A percentile compares a stretch with the other conserved stretches of the same genome.
phyloP scores from a whole-genome alignment of 2,888 invertebrate genomes.

The Ophioninae sp. region DNA sequence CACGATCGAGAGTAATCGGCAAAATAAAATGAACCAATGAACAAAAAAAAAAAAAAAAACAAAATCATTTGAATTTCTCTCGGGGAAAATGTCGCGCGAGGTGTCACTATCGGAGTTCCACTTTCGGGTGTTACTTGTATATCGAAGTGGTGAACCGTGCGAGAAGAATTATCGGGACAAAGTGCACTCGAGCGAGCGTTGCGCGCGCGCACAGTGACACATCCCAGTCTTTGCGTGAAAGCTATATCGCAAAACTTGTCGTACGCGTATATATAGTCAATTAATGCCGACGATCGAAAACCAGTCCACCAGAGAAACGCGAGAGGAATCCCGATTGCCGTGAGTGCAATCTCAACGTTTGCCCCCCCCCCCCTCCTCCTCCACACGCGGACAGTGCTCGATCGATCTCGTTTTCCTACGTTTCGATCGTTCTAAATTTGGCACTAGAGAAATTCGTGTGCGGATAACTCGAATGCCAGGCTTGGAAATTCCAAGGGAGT shows the following conservation, averaged over 20 bases:
- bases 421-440: background rate
- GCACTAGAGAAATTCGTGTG: background rate
- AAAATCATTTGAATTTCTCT: constrained; percentile 11
- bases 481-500: background rate
- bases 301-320: constrained; percentile 22
- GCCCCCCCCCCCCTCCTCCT: background rate
- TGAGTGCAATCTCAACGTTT: constrained; percentile 14
- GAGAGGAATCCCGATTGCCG: constrained; percentile 10
- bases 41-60: background rate
- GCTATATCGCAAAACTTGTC: constrained; percentile 35
- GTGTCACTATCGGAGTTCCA: constrained; percentile 16
- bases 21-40: background rate
- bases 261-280: constrained; percentile 46
- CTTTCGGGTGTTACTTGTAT: constrained; percentile 5
- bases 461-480: background rate
- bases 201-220: constrained; percentile 19
- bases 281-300: constrained; percentile 42
- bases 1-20: constrained; percentile 12
- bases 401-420: constrained; percentile 7
- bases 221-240: constrained; percentile 23
- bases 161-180: constrained; percentile 34
- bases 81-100: constrained; percentile 18
- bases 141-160: constrained; percentile 21
- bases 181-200: constrained; percentile 12
- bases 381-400: too few relatives aligned